These are phyloP conservation scores for Plebejus anna DNA, from an alignment of 2,888 invertebrate genomes.

Conservation along the genomic window DNA sequence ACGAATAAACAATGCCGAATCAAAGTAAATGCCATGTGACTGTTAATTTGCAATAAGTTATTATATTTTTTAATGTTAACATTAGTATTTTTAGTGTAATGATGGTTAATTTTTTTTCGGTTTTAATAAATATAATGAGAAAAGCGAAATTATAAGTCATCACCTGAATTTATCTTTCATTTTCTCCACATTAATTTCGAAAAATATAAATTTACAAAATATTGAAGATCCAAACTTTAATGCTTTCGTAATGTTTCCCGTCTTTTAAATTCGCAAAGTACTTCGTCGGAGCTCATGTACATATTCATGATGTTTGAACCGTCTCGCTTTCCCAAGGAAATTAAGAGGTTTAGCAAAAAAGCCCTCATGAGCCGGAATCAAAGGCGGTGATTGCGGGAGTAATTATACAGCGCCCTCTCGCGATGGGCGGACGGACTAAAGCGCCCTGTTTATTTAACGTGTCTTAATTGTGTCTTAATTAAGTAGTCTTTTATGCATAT, in stretches of 20 bases:
- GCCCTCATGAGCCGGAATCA: slow-evolving; percentile 55
- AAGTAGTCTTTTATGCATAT: neutral
- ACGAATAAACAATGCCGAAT: no score
- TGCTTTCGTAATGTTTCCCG: slow-evolving; percentile 13
- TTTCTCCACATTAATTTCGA: neutral
- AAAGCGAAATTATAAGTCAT: no score
- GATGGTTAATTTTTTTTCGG: no score
- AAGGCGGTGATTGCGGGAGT: slow-evolving; percentile 60
- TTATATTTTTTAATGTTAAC: no score
- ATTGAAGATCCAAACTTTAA: neutral
- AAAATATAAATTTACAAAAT: neutral
- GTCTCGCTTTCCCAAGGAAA: slow-evolving; percentile 45
- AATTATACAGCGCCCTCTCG: slow-evolving; percentile 58
- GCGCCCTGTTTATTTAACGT: neutral
- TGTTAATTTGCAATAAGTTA: no score
- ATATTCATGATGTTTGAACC: slow-evolving; percentile 41
- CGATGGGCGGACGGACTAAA: slow-evolving; percentile 47
- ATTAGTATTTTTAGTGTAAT: no score
- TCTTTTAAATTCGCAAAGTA: slow-evolving; percentile 29
- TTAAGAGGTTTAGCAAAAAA: slow-evolving; percentile 65
- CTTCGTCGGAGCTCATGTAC: slow-evolving; percentile 35
- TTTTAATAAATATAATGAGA: no score
- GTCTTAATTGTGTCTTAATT: neutral
- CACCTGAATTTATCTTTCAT: neutral
- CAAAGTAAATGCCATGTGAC: no score